Evolutionary conservation across 2,888 invertebrate genomes (phyloP), one percentile per base, ranked within the genome.

Genomic region (Cryptocephalus moraei): DNA sequence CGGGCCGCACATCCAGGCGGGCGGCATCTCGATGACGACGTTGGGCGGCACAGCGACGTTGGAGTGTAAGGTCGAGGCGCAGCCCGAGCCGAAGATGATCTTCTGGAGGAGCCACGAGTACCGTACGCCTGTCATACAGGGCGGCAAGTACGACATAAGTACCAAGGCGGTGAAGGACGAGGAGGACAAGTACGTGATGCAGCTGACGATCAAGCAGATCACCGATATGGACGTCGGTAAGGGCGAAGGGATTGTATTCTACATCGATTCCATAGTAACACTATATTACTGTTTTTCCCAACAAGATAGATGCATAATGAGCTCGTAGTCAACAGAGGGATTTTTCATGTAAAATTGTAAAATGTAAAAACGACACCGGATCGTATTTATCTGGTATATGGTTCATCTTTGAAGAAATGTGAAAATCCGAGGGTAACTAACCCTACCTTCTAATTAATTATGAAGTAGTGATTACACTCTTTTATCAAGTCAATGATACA

Each of bases 81-180:
- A 86, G 49, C 90, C 90, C 0, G 81, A 82, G 54, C 89, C 90
- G 0, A 84, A 84, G 56, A 82, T 88, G 59, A 80, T 86, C 10
- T 90, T 89, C 74, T 89, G 87, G 86, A 78, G 82, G 47, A 88
- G 86, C 62, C 82, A 82, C 46, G 80, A 79, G 49, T 84, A 84
- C 1, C 73, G 86, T 8, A 76, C 82, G 0, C 85, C 86, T 0
- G 84, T 89, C 13, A 86, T 86, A 12, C 84, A 85, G 52, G 85
- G 86, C 32, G 83, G 84, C 11, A 86, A 85, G 67, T 85, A 84
- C 60, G 77, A 80, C 33, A 82, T 86, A 52, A 74, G 77, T 39
- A 69, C 80, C 1, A 60, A 73, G 3, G 73, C 75, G 39, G 78
- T 81, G 53, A 75, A 77, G 51, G 80, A 84, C 56, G 84, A 83